phyloP scores from a whole-genome alignment of 2,888 invertebrate genomes.

The Scaptomyza caliginosa region DNA sequence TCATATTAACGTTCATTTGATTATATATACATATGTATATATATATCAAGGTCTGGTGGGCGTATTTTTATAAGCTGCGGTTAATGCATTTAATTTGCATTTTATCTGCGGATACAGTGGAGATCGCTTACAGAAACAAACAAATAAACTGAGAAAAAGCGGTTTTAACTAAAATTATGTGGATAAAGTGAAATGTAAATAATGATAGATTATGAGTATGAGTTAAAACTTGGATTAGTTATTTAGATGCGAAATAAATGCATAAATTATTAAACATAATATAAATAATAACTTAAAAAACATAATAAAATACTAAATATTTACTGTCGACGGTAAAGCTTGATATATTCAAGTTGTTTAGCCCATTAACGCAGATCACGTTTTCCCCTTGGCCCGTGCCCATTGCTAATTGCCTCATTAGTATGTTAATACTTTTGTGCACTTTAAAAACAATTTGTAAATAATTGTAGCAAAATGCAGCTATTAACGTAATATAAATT shows the following conservation, averaged over 20 bases:
- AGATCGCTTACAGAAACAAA: conserved; percentile 22
- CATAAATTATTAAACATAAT: background rate
- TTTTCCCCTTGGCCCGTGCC: background rate
- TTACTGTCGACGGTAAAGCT: too few species aligned
- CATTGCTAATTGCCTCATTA: conserved; percentile 14
- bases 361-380: conserved; percentile 16
- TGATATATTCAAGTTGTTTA: background rate
- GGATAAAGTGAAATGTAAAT: background rate
- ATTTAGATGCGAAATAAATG: background rate
- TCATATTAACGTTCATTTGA: background rate
- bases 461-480: background rate
- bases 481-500: background rate
- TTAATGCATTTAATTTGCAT: conserved; percentile 49
- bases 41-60: conserved; percentile 43
- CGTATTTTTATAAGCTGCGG: conserved; percentile 42
- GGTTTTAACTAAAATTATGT: conserved; percentile 13
- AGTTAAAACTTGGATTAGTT: background rate
- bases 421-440: background rate
- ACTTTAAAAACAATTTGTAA: background rate
- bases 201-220: background rate
- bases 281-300: background rate
- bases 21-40: background rate
- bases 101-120: conserved; percentile 33
- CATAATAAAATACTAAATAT: background rate
- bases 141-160: conserved; percentile 2